Base-by-base conservation (phyloP, 2,888 invertebrate genomes). In the Dendrolimus pini region DNA sequence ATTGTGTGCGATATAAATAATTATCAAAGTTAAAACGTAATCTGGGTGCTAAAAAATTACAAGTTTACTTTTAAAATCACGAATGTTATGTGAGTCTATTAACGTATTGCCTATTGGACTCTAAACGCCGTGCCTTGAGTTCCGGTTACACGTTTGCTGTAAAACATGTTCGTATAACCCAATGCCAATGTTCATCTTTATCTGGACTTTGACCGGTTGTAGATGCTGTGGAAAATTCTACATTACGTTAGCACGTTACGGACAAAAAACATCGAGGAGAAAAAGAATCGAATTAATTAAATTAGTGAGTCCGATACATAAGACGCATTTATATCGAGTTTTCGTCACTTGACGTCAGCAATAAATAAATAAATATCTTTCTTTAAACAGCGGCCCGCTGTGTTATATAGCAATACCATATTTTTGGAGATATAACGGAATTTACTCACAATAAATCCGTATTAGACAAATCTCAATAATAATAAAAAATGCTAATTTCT, bases 191-290 rank as follows among this genome's bases (percentile, higher is more conserved):
- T 47, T 47, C 8, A 47, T 47, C 47, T 9, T 47, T 47, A 47
- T 7, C 9, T 47, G 47, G 47, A 47, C 47, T 47, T 47, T 47
- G 47, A 47, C 47, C 12, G 47, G 47, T 47, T 47, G 9, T 47
- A 47, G 47, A 47, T 12, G 47, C 10, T 3, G 47, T 47, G 47
- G 47, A 47, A 47, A 54, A 53, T 53, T 41, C 53, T 53, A 47
- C 53, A 52, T 56, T 41, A 53, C 53, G 41, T 56, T 56, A 52
- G 52, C 2, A 56, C 14, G 12, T 56, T 56, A 41, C 12, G 52
- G 12, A 42, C 7, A 30, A 56, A 30, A 42, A 54, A 54, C 10
- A 54, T n/a, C 52, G 18, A 54, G 52, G 6, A 14, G n/a, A 41
- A 30, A 30, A 30, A 30, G 3, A 30, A 30, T 30, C 30, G 30